These are phyloP conservation scores for Pagetopsis macropterus DNA, from an alignment of 2,797 vertebrate species.

Conservation along the genomic window DNA sequence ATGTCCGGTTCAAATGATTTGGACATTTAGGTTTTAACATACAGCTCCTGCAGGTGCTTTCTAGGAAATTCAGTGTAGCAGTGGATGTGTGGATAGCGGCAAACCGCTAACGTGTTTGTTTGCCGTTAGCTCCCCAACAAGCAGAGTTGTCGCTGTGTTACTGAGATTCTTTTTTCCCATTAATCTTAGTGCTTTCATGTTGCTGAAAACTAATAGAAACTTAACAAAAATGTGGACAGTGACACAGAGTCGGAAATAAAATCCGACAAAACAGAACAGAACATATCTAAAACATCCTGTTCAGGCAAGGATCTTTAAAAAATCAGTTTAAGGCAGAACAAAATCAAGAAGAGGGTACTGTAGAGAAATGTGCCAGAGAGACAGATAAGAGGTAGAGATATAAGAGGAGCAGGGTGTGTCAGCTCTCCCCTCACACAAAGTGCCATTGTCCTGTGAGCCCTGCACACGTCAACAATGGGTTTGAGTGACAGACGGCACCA, in stretches of 20 bases:
- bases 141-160: not conserved
- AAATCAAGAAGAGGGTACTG: slow-evolving; percentile 1
- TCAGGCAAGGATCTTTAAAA: not conserved
- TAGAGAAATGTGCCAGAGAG: slow-evolving; percentile 29
- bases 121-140: not conserved
- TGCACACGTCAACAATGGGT: slow-evolving; percentile 80
- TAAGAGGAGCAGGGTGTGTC: slow-evolving; percentile 62
- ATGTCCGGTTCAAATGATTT: no score
- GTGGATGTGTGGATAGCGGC: no score
- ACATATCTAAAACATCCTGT: not conserved
- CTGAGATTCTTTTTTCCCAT: not conserved
- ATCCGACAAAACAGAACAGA: not conserved
- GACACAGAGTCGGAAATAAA: not conserved
- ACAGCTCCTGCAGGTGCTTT: no score
- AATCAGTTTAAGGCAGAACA: not conserved
- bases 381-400: slow-evolving; percentile 50
- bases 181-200: not conserved
- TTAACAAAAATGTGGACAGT: not conserved
- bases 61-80: no score
- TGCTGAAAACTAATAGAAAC: not conserved
- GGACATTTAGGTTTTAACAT: no score
- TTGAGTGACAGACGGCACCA: slow-evolving; percentile 80
- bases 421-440: slow-evolving; percentile 71
- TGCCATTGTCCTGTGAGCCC: slow-evolving; percentile 68
- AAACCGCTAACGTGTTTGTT: not conserved